phyloP scores from a whole-genome alignment of 2,113 vertebrate species.

The Syngnathus typhle region DNA sequence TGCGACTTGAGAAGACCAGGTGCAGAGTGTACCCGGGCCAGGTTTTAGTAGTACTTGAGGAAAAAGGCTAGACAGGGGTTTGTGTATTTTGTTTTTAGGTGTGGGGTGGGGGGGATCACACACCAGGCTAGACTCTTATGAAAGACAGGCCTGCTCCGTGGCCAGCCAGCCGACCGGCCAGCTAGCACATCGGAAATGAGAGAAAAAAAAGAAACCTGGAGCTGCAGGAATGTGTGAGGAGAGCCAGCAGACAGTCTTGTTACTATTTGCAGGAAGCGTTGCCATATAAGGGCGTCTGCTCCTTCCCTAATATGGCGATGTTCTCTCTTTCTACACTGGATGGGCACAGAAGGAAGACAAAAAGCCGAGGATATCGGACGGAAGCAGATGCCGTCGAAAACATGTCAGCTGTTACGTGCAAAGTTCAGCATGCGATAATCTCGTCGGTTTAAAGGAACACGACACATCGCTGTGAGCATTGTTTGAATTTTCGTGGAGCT shows the following conservation, averaged over 20 bases:
- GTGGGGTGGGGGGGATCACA: constrained; percentile 49
- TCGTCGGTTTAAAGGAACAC: background rate
- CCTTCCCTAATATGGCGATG: constrained; percentile 64
- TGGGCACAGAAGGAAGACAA: constrained; percentile 25
- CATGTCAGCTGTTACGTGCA: background rate
- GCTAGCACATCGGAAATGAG: constrained; percentile 91
- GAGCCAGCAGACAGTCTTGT: constrained; percentile 84
- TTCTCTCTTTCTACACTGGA: constrained; percentile 58
- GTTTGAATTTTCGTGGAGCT: too few relatives aligned
- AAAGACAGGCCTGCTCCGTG: constrained; percentile 74
- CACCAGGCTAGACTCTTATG: constrained; percentile 79
- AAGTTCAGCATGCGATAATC: background rate
- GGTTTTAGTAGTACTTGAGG: constrained; percentile 74
- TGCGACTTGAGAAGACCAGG: constrained; percentile 67
- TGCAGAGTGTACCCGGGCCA: constrained; percentile 70
- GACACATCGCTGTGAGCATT: too few relatives aligned
- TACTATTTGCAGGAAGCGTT: constrained; percentile 81
- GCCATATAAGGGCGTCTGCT: constrained; percentile 83
- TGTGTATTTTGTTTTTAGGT: constrained; percentile 77
- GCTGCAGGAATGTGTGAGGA: constrained; percentile 78
- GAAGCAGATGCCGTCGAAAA: constrained; percentile 38
- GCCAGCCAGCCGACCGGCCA: constrained; percentile 72
- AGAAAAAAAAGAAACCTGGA: constrained; percentile 73
- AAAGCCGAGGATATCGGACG: constrained; percentile 44
- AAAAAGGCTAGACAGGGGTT: constrained; percentile 90